Evolutionary conservation across 53 echinoderm and acorn worm species (phyloP).

Genomic region (Echinometra lucunter): DNA sequence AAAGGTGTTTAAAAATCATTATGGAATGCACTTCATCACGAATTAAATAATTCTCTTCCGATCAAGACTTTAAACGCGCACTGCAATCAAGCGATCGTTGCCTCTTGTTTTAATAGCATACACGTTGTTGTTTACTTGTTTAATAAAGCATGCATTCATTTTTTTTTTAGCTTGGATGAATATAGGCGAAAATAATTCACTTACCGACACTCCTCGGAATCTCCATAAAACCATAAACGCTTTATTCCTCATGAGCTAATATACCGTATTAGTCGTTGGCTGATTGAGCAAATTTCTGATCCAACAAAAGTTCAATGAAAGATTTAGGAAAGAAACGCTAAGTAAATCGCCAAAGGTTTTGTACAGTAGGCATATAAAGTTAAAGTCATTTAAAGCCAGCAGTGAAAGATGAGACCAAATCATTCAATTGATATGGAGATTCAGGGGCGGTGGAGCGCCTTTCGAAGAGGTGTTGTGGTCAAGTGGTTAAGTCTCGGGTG

Average conservation of each 20-base stretch:
- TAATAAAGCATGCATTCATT: no score
- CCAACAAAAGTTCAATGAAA: neutral
- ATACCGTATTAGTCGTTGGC: neutral
- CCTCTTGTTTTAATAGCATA: neutral
- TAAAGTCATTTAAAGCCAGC: neutral
- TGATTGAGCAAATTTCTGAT: neutral
- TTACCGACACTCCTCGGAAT: neutral
- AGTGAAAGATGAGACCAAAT: no score
- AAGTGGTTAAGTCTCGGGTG: no score
- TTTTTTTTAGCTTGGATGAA: neutral
- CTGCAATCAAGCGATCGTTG: neutral
- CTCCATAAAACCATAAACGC: neutral
- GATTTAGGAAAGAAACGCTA: neutral
- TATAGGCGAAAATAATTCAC: neutral
- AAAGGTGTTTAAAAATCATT: no score
- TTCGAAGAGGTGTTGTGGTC: no score
- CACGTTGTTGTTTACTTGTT: no score
- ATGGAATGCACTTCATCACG: no score
- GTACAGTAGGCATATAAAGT: neutral
- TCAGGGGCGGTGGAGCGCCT: no score
- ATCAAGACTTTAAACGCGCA: no score
- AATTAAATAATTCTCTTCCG: no score
- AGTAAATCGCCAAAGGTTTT: neutral
- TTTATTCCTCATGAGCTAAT: neutral
- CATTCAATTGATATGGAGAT: no score